Percentiles rank a stretch among this genome's conserved stretches.
phyloP scores from a whole-genome alignment of 2,888 invertebrate genomes.

The Dasypogon diadema region DNA sequence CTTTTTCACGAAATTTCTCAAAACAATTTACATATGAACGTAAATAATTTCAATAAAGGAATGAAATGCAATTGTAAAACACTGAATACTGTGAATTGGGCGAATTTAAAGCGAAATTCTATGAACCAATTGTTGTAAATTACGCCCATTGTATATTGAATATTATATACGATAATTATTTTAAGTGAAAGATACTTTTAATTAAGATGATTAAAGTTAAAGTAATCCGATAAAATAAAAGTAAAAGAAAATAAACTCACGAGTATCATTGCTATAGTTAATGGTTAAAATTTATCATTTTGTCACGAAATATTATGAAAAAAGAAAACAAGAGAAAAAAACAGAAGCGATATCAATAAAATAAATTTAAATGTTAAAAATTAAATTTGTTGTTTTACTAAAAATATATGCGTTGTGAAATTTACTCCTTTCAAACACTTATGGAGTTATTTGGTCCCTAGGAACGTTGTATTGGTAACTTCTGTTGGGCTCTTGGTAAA shows the following conservation, averaged over 20 bases:
- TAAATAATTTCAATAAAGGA: conserved; percentile 35
- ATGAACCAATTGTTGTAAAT: conserved; percentile 7
- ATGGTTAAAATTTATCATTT: conserved; percentile 51
- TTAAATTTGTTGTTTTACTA: conserved; percentile 17
- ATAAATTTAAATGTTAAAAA: conserved; percentile 53
- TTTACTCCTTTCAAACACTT: too few relatives aligned
- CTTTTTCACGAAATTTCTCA: conserved; percentile 19
- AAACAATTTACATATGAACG: conserved; percentile 19
- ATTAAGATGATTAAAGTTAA: conserved; percentile 15
- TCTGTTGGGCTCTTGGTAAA: too few relatives aligned
- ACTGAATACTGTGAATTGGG: conserved; percentile 22
- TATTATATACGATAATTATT: conserved; percentile 19
- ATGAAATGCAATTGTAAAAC: conserved; percentile 9
- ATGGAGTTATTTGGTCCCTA: too few relatives aligned
- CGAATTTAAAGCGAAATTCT: conserved; percentile 8
- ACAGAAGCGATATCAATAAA: conserved; percentile 43
- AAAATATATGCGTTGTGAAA: too few relatives aligned
- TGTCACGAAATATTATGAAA: conserved; percentile 52
- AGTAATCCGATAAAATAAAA: conserved; percentile 8
- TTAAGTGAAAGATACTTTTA: conserved; percentile 23
- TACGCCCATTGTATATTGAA: conserved; percentile 15
- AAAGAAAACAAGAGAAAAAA: conserved; percentile 46
- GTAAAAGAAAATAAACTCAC: conserved; percentile 12
- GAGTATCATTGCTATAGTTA: conserved; percentile 49
- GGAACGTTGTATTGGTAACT: too few relatives aligned